These are phyloP conservation scores for Amazona vittata DNA, from an alignment of 2,113 vertebrate species.

Conservation along the genomic window DNA sequence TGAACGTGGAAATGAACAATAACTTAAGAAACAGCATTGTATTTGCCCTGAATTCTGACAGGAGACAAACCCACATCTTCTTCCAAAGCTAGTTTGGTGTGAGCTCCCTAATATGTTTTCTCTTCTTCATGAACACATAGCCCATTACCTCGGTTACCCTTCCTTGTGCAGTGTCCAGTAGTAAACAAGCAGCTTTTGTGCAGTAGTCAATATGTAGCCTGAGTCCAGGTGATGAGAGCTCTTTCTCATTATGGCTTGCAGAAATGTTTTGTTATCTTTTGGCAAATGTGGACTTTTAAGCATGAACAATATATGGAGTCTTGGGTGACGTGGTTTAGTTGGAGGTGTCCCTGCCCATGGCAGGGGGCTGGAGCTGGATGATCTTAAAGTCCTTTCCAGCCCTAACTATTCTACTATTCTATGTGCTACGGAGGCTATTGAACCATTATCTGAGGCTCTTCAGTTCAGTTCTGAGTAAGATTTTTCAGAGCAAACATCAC, in stretches of 20 bases:
- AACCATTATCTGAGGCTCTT: background rate
- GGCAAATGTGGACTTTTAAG: background rate
- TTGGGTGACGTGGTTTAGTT: background rate
- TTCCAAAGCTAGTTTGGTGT: background rate
- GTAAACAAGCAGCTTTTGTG: background rate
- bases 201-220: background rate
- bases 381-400: too few species aligned
- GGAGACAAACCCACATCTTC: background rate
- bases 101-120: background rate
- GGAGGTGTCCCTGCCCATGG: too few species aligned
- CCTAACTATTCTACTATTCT: too few species aligned
- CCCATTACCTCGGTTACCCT: background rate
- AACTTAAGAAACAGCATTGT: background rate
- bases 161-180: background rate
- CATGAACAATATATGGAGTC: background rate
- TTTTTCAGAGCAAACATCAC: background rate
- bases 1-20: background rate
- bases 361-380: too few species aligned
- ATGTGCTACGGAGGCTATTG: background rate
- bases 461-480: background rate
- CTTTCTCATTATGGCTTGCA: background rate
- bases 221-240: background rate
- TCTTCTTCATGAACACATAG: background rate
- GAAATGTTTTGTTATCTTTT: background rate
- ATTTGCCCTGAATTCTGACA: background rate